Base-by-base conservation (phyloP, 2,888 invertebrate species). In the Cartodere bifasciata region DNA sequence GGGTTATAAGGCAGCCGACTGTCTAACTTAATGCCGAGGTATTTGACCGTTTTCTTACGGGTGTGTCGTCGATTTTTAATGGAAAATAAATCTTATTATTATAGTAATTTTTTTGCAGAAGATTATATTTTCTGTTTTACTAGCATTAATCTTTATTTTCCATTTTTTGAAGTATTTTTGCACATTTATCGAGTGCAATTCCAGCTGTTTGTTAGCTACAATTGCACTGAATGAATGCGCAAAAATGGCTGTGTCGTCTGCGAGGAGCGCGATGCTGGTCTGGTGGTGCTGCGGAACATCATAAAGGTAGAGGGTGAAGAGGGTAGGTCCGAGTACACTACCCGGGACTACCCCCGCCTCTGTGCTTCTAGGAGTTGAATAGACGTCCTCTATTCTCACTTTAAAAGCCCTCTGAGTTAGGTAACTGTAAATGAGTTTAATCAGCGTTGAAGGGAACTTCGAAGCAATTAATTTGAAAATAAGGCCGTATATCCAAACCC, bases 401-500 rank as follows among this genome's bases (percentile, higher is more conserved):
- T 21, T 15, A 4, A 48, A 39, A 4, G 29, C 16, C 31, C 47
- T 37, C 4, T 44, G 35, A 13, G 22, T 29, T 4, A 53, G 20
- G 28, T 48, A 54, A 3, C 41, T 39, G 11, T 39, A 12, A 1
- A 45, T 34, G 13, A 49, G 10, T 28, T 36, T 37, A 3, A 45
- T 40, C 21, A 50, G 10, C 3, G 37, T 17, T 2, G 4, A 3
- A 4, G 48, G 44, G 14, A 46, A 40, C 10, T 43, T 37, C 13
- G 33, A 15, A 24, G 32, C 24, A 2, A 42, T 41, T 32, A 56
- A 32, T 40, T 51, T 52, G 36, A 41, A 40, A 1, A 50, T 39
- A 2, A 55, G 40, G 4, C 48, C 50, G 4, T 42, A 34, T 5
- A 43, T 42, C 47, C 52, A 50, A 0, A 54, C 49, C 13, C 39